Conservation (phyloP, 2,797 vertebrate species). For the Lithobates pipiens region DNA sequence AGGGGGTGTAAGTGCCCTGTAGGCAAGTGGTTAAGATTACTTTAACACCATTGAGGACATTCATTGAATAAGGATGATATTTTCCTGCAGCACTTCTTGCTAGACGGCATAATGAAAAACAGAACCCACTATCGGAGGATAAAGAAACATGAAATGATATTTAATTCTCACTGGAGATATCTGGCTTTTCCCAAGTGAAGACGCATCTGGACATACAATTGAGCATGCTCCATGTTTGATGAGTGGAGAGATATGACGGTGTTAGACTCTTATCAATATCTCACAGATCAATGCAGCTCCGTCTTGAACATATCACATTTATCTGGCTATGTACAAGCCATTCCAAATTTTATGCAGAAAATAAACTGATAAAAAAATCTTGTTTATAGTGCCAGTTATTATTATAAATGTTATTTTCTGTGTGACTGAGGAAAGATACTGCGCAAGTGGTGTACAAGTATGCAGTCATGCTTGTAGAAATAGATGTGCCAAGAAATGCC, state of each 20-base stretch:
- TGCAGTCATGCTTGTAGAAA: no score
- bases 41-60: no score
- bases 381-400: background rate
- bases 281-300: background rate
- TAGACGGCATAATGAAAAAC: no score
- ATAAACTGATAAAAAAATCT: background rate
- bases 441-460: no score
- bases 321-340: background rate
- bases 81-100: no score
- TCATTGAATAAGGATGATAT: no score
- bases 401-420: background rate
- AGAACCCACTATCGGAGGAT: background rate
- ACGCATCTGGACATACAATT: background rate
- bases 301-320: background rate
- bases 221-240: background rate
- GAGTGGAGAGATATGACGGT: background rate
- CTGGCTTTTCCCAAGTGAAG: background rate
- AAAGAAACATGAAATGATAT: background rate
- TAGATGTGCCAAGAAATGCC: no score
- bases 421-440: background rate
- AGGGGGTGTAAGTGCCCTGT: no score
- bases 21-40: no score
- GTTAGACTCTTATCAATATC: background rate
- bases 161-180: background rate
- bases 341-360: background rate